phyloP scores from a whole-genome alignment of 1,140 invertebrate genomes.

The Drosophila bocqueti region DNA sequence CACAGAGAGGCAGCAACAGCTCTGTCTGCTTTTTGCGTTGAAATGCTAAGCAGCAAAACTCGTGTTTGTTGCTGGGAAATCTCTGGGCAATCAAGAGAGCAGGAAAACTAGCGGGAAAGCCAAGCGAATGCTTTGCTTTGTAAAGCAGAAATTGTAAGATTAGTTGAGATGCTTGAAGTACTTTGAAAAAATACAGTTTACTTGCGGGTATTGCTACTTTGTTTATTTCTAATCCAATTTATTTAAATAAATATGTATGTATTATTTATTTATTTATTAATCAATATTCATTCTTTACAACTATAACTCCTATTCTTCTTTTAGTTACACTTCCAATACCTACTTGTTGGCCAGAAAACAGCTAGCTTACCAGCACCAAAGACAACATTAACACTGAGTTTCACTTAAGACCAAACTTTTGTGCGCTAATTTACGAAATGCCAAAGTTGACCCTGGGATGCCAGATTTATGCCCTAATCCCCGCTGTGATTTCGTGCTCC shows the following conservation, averaged over 20 bases:
- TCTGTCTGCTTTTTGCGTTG: conserved; percentile 63
- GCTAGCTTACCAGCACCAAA: neutral
- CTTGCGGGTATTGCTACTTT: no score
- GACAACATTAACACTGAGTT: conserved; percentile 11
- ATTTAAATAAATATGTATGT: neutral
- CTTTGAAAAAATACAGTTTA: neutral
- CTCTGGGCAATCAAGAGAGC: conserved; percentile 9
- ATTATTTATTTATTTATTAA: neutral
- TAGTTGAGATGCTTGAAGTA: neutral
- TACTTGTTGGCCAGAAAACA: neutral
- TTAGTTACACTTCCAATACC: neutral
- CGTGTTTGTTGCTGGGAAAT: conserved; percentile 32
- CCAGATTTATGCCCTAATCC: conserved; percentile 18
- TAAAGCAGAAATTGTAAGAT: neutral
- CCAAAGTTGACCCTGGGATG: conserved; percentile 21
- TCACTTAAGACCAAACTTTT: conserved; percentile 20
- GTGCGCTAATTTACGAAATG: conserved; percentile 27
- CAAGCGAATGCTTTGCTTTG: neutral
- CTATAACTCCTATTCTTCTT: neutral
- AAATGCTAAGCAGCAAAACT: conserved; percentile 77
- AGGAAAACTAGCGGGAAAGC: conserved; percentile 8
- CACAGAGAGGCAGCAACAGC: conserved; percentile 33
- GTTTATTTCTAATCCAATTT: neutral
- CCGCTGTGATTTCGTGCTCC: conserved; percentile 3
- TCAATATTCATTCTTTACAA: neutral